Conservation (phyloP, 2,888 invertebrate genomes). For the Chrysolina oricalcia region DNA sequence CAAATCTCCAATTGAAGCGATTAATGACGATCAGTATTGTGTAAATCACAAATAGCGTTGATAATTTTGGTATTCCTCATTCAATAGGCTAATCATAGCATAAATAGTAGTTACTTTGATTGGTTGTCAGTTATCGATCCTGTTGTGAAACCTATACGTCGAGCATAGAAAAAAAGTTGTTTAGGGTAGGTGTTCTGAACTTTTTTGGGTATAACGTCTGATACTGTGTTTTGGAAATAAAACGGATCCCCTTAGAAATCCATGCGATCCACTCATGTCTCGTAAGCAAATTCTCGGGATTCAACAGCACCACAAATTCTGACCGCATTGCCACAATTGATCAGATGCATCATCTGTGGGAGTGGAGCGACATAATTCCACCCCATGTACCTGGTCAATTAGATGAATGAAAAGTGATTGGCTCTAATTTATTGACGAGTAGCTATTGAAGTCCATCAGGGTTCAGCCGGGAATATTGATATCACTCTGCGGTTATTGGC, state of each 20-base stretch:
- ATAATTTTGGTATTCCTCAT: too few relatives aligned
- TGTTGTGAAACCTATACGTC: too few relatives aligned
- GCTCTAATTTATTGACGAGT: constrained; percentile 23
- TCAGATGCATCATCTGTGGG: constrained; percentile 21
- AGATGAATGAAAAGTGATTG: constrained; percentile 22
- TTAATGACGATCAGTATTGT: too few relatives aligned
- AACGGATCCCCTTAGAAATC: background rate
- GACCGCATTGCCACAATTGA: constrained; percentile 39
- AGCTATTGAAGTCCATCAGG: constrained; percentile 2
- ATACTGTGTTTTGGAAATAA: too few relatives aligned
- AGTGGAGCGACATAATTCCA: background rate
- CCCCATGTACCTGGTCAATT: background rate
- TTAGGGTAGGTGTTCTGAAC: too few relatives aligned
- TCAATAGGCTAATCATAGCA: too few relatives aligned
- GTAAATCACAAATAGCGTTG: too few relatives aligned
- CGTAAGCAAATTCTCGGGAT: constrained; percentile 39
- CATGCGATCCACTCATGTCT: constrained; percentile 26
- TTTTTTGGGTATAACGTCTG: too few relatives aligned
- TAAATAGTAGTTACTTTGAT: too few relatives aligned
- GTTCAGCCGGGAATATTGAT: background rate
- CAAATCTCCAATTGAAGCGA: too few relatives aligned
- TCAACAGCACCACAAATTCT: constrained; percentile 35
- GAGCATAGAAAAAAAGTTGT: too few relatives aligned
- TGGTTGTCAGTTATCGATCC: too few relatives aligned
- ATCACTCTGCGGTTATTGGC: background rate